These are phyloP conservation scores for Zonotrichia leucophrys DNA, from an alignment of 2,113 vertebrate genomes.

Conservation along the genomic window DNA sequence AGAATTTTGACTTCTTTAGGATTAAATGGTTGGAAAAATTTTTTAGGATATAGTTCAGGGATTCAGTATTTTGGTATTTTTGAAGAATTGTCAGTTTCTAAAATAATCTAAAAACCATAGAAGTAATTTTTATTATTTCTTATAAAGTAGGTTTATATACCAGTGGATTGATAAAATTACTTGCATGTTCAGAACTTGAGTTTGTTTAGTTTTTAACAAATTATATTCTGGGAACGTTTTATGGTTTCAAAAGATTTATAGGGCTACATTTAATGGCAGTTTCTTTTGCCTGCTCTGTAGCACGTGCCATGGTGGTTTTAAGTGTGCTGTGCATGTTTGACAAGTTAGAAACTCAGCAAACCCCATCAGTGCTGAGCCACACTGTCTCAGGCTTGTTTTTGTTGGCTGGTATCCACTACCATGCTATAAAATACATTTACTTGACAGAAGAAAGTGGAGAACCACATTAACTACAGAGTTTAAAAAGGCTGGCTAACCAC, in stretches of 20 bases:
- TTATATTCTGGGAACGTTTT: background rate
- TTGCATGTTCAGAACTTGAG: background rate
- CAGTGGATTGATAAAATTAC: background rate
- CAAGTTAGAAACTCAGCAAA: conserved; percentile 64
- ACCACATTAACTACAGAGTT: conserved; percentile 69
- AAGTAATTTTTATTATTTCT: background rate
- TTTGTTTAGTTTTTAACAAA: conserved; percentile 20
- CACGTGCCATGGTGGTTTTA: conserved; percentile 64
- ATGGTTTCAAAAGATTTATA: conserved; percentile 16
- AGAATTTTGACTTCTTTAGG: background rate
- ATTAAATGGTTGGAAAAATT: background rate
- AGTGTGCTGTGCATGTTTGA: conserved; percentile 69
- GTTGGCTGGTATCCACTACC: conserved; percentile 72
- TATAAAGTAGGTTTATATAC: background rate
- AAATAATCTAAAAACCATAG: background rate
- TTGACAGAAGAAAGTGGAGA: conserved; percentile 73
- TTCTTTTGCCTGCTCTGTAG: conserved; percentile 38
- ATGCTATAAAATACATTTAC: conserved; percentile 73
- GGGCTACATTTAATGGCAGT: conserved; percentile 29
- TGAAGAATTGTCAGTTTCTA: background rate
- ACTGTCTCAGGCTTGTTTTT: conserved; percentile 68
- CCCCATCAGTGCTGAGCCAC: conserved; percentile 28
- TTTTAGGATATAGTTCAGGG: background rate
- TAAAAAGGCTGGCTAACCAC: conserved; percentile 72
- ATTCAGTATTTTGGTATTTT: background rate